phyloP scores from a whole-genome alignment of 2,797 vertebrate species.

The Brachyrhaphis roseni region DNA sequence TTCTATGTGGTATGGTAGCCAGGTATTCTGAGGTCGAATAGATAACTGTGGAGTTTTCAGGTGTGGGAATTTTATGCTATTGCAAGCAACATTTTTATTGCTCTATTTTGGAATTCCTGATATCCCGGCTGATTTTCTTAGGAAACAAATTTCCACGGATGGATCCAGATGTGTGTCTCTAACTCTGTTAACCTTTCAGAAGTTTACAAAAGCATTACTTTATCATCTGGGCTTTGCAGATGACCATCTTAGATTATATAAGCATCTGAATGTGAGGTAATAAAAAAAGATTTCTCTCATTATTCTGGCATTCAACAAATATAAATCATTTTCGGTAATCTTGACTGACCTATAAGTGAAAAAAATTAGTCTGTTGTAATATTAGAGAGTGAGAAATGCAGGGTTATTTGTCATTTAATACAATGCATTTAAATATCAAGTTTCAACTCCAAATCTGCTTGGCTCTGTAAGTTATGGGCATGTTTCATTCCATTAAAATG shows the following conservation, averaged over 20 bases:
- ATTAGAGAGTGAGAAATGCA: background rate
- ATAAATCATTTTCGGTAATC: background rate
- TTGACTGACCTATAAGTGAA: background rate
- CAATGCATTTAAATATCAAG: background rate
- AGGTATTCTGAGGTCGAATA: background rate
- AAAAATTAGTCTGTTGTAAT: background rate
- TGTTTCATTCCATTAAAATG: constrained; percentile 76
- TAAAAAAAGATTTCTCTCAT: background rate
- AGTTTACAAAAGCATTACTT: background rate
- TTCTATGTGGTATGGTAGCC: background rate
- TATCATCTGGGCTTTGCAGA: background rate
- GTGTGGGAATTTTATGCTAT: background rate
- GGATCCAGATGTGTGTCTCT: background rate
- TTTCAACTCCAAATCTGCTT: constrained; percentile 62
- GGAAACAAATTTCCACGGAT: background rate
- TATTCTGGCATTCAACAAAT: background rate
- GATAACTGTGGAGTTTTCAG: background rate
- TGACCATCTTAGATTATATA: background rate
- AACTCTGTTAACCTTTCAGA: background rate
- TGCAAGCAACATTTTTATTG: background rate
- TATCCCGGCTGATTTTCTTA: background rate
- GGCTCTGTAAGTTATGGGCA: constrained; percentile 72
- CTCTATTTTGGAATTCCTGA: background rate
- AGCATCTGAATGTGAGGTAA: background rate
- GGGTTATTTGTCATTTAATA: background rate